Evolutionary conservation across 2,888 invertebrate genomes (phyloP).

Genomic region (Eupsilia transversa): DNA sequence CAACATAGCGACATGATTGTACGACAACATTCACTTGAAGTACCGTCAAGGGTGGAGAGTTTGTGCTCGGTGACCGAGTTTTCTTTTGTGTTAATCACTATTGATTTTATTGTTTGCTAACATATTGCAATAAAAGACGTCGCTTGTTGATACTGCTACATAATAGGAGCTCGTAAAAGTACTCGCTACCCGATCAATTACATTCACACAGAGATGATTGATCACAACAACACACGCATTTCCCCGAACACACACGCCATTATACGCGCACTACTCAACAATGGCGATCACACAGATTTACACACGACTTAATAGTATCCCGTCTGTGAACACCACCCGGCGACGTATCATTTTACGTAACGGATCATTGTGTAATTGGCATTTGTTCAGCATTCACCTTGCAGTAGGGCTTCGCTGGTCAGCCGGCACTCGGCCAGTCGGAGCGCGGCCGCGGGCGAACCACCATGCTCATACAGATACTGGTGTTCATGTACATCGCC

Average conservation of each 20-base stretch:
- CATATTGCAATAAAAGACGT: not conserved
- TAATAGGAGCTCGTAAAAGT: not conserved
- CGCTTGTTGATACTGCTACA: not conserved
- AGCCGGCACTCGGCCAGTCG: slow-evolving; percentile 67
- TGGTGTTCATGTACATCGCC: slow-evolving; percentile 89
- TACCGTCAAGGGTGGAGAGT: not conserved
- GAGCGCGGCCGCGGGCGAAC: slow-evolving; percentile 46
- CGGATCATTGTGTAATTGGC: slow-evolving; percentile 66
- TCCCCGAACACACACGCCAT: slow-evolving; percentile 4
- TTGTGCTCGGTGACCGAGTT: not conserved
- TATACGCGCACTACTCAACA: not conserved
- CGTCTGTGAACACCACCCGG: slow-evolving; percentile 6
- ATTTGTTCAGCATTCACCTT: slow-evolving; percentile 73
- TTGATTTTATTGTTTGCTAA: slow-evolving; percentile 6
- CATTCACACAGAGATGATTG: not conserved
- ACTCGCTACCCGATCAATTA: slow-evolving; percentile 1
- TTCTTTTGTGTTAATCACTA: slow-evolving; percentile 6
- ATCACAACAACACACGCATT: not conserved
- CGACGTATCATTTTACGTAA: slow-evolving; percentile 59
- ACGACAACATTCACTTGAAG: slow-evolving; percentile 16
- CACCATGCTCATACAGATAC: slow-evolving; percentile 88
- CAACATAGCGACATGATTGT: slow-evolving; percentile 1
- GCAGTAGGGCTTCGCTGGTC: slow-evolving; percentile 71
- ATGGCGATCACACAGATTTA: slow-evolving; percentile 32
- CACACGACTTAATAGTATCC: slow-evolving; percentile 21